Evolutionary conservation across 2,888 invertebrate species (phyloP), one percentile per base, ranked within the genome.

Genomic region (Epistrophe eligans): DNA sequence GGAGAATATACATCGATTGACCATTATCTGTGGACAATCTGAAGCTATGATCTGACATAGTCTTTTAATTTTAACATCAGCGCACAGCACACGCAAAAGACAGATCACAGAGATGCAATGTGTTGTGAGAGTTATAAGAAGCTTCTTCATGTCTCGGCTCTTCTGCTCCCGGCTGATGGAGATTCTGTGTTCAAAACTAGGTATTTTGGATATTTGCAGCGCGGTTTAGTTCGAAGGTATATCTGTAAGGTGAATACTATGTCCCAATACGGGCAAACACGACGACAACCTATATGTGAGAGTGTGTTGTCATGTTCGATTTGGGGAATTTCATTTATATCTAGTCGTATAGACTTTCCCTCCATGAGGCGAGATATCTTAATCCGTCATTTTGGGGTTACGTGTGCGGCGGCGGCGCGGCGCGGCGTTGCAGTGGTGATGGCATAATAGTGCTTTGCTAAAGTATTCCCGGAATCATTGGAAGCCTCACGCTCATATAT

Each of bases 21-120:
- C 87, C 87, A 87, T 87, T 87, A 87, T 87, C 87, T 83, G 66
- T 48, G 66, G 55, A 76, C 83, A 87, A 87, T 87, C 87, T 87
- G 74, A 52, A 71, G 72, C 87, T 87, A 72, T 83, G 87, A 87
- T 87, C 87, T 74, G 87, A 87, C 82, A 79, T 79, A 79, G 87
- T 82, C 87, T 87, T 87, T 87, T 83, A 87, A 87, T 87, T 87
- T 83, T 79, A 83, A 52, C 85, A 77, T 77, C 87, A 72, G 66
- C 71, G 66, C 74, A 60, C 74, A 87, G 66, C 74, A 60, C 74
- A 87, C 83, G 79, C 87, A 87, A 72, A 71, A 76, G 87, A 72
- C 72, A 55, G 50, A 35, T 55, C 70, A 15, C 48, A 32, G 17
- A 66, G 24, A 55, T 66, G 11, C 66, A 66, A 17, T 66, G 62